phyloP scores from a whole-genome alignment of 2,888 invertebrate species.

The Ellobium chinense region DNA sequence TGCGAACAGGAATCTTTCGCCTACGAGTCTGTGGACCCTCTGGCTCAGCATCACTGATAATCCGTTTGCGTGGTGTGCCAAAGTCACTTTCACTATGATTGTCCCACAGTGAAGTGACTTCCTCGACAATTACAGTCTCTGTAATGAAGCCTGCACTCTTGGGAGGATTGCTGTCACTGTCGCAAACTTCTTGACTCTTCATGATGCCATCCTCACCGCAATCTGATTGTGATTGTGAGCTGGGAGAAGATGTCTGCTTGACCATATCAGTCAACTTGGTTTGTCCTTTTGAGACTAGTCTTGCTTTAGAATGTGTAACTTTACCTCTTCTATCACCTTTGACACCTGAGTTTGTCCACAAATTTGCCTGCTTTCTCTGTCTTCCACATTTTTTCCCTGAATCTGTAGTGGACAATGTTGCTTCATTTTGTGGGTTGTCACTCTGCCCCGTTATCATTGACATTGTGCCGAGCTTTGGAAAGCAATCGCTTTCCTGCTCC shows the following conservation, averaged over 20 bases:
- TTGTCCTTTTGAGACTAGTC: neutral
- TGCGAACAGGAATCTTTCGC: slow-evolving; percentile 12
- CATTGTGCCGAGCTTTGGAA: neutral
- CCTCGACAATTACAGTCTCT: slow-evolving; percentile 41
- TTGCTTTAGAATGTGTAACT: no score
- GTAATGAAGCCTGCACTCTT: neutral
- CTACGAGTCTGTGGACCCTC: slow-evolving; percentile 14
- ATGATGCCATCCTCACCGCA: neutral
- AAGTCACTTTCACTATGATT: slow-evolving; percentile 57
- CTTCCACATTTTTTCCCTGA: neutral
- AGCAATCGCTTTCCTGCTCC: neutral
- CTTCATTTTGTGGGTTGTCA: neutral
- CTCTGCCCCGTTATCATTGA: neutral
- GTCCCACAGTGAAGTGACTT: slow-evolving; percentile 63
- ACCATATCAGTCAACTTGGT: neutral
- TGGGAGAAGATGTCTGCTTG: neutral
- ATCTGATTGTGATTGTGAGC: neutral
- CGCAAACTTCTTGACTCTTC: neutral
- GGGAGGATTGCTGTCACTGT: neutral
- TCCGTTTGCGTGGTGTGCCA: slow-evolving; percentile 35
- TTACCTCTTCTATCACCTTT: no score
- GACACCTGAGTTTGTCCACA: no score
- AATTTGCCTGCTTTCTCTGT: neutral
- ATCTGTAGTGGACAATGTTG: neutral
- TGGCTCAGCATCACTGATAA: neutral